Evolutionary conservation across 2,797 vertebrate genomes (phyloP).

Genomic region (Xiphophorus birchmanni): DNA sequence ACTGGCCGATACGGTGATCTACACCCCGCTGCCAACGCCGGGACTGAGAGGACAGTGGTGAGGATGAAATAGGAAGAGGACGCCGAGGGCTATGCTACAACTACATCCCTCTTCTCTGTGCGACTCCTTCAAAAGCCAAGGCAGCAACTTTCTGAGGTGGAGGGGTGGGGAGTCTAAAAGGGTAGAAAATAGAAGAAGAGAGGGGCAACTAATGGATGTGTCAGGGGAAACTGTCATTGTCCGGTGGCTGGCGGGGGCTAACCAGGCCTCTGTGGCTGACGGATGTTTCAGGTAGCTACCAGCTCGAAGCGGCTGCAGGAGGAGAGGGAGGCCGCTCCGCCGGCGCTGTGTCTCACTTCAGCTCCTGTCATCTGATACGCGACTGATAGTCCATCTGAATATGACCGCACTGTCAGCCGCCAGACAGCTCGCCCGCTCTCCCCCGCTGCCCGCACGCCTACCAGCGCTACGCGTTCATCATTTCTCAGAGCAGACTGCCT

Average conservation of each 20-base stretch:
- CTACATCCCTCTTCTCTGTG: constrained; percentile 59
- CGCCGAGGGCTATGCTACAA: constrained; percentile 56
- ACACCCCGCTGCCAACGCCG: constrained; percentile 47
- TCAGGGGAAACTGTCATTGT: constrained; percentile 71
- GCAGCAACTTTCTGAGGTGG: constrained; percentile 46
- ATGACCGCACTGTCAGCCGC: constrained; percentile 65
- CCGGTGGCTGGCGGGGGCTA: constrained; percentile 62
- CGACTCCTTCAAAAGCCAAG: constrained; percentile 40
- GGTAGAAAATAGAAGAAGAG: constrained; percentile 6
- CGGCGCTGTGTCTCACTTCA: constrained; percentile 77
- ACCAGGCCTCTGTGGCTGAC: constrained; percentile 60
- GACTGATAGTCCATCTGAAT: constrained; percentile 76
- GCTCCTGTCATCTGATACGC: constrained; percentile 75
- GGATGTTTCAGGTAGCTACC: constrained; percentile 62
- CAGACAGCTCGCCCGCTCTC: constrained; percentile 63
- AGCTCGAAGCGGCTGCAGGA: constrained; percentile 37
- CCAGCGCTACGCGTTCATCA: constrained; percentile 51
- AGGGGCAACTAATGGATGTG: constrained; percentile 67
- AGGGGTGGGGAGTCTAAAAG: neutral
- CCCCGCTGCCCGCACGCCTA: constrained; percentile 24
- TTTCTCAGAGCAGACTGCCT: constrained; percentile 59
- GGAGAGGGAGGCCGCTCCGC: constrained; percentile 44
- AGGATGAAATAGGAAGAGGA: constrained; percentile 60
- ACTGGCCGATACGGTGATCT: constrained; percentile 48
- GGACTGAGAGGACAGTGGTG: constrained; percentile 38